Percentiles rank a stretch among this genome's conserved stretches.
Conservation (phyloP, 2,113 vertebrate genomes). For the Cercocebus atys region DNA sequence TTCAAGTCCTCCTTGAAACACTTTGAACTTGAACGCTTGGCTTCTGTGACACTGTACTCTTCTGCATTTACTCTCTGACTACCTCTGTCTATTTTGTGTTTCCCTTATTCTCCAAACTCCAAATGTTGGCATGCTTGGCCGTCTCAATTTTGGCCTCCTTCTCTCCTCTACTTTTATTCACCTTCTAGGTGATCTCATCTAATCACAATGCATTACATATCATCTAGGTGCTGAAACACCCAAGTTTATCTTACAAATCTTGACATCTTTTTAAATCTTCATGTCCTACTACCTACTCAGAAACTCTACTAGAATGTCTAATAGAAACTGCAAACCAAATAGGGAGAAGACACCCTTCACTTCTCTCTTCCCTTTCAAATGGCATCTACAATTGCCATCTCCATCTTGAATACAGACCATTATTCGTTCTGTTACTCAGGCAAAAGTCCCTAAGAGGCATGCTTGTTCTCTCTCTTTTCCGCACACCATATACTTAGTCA, state of each 20-base stretch:
- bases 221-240: background rate
- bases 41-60: background rate
- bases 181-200: background rate
- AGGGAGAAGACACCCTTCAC: no score
- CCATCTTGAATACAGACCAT: background rate
- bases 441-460: no score
- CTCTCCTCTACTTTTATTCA: background rate
- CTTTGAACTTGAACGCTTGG: accelerated
- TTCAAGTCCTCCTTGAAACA: background rate
- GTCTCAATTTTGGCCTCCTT: background rate
- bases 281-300: background rate
- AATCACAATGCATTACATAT: accelerated
- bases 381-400: no score
- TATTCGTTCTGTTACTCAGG: background rate
- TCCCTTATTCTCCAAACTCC: background rate
- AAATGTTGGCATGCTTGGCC: background rate
- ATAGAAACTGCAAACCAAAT: no score
- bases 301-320: background rate
- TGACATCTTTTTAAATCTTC: background rate
- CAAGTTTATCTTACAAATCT: background rate
- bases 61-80: background rate
- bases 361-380: background rate
- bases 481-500: background rate
- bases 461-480: no score
- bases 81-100: background rate